phyloP scores from a whole-genome alignment of 2,797 vertebrate species.

The Melanitta fusca region DNA sequence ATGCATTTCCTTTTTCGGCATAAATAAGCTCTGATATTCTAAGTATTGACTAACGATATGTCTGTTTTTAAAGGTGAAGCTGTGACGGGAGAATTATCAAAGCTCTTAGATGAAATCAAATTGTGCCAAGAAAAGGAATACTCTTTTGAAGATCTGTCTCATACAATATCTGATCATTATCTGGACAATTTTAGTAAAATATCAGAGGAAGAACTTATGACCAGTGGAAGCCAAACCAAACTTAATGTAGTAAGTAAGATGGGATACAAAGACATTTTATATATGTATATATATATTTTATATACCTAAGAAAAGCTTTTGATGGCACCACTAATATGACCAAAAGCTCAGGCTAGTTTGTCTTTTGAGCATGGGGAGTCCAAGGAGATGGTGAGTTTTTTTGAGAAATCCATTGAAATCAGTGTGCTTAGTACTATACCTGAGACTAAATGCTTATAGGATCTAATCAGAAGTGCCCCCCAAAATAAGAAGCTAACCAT shows the following conservation, averaged over 20 bases:
- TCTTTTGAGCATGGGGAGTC: not conserved
- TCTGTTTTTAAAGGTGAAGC: conserved; percentile 86
- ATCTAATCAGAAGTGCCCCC: not conserved
- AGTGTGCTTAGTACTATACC: not conserved
- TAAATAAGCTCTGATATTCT: not conserved
- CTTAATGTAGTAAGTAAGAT: conserved; percentile 83
- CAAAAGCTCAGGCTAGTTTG: not conserved
- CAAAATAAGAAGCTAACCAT: not conserved
- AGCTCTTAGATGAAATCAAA: conserved; percentile 95
- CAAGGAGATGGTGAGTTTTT: fast-evolving
- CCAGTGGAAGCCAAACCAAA: conserved; percentile 87
- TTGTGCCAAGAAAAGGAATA: conserved; percentile 95
- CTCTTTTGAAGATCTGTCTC: conserved; percentile 96
- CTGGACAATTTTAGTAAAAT: conserved; percentile 92
- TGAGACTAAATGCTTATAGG: not conserved
- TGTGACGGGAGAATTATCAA: conserved; percentile 94
- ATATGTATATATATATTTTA: conserved; percentile 10
- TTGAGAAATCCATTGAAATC: not conserved
- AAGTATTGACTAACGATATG: conserved; percentile 57
- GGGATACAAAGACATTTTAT: conserved; percentile 30
- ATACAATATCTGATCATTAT: conserved; percentile 93
- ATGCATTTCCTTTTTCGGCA: conserved; percentile 38
- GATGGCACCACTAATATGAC: not conserved
- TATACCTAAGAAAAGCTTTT: not conserved
- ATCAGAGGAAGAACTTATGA: conserved; percentile 89